phyloP scores from a whole-genome alignment of 2,113 vertebrate genomes.

The Crotalus helleri region DNA sequence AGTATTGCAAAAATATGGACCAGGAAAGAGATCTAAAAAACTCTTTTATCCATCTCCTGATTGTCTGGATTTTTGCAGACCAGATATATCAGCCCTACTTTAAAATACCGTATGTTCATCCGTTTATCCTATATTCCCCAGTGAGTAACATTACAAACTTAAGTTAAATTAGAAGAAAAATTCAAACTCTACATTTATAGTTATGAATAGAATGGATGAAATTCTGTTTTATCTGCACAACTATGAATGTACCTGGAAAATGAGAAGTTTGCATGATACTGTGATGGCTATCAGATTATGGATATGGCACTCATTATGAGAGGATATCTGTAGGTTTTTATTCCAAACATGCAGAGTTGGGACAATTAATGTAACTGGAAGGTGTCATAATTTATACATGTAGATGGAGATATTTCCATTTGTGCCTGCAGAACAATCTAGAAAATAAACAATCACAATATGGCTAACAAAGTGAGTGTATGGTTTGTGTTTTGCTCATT shows the following conservation, averaged over 20 bases:
- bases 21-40: not conserved
- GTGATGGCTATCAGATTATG: not conserved
- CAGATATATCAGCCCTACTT: not conserved
- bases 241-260: not conserved
- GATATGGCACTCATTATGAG: not conserved
- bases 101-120: not conserved
- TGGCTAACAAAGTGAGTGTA: not conserved
- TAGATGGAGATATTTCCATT: not conserved
- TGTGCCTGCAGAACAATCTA: not conserved
- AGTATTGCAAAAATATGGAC: not conserved
- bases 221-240: not conserved
- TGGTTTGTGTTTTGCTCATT: not conserved
- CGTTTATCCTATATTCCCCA: not conserved
- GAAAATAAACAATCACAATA: not conserved
- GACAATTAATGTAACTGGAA: not conserved
- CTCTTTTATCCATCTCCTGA: not conserved
- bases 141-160: not conserved
- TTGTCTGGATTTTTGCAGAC: not conserved
- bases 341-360: not conserved
- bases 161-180: not conserved
- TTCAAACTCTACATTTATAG: not conserved
- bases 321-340: not conserved
- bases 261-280: not conserved
- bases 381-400: not conserved
- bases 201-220: not conserved